These are phyloP conservation scores for Sinosuthora webbiana DNA, from an alignment of 2,113 vertebrate species.

Conservation along the genomic window DNA sequence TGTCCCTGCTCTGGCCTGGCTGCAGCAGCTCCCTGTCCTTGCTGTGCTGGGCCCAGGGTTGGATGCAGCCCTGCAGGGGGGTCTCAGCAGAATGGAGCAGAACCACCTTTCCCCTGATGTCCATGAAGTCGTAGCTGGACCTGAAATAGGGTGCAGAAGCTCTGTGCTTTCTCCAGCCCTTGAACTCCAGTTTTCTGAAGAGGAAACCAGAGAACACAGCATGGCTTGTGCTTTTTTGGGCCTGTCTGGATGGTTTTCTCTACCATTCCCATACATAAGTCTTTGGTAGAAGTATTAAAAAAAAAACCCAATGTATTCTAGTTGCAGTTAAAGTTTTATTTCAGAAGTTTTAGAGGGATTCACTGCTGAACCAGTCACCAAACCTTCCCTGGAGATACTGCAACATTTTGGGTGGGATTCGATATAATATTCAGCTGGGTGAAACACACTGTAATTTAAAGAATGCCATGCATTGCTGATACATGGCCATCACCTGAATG, in stretches of 20 bases:
- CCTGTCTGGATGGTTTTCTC: neutral
- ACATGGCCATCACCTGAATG: neutral
- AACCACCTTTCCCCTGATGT: neutral
- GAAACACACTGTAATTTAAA: neutral
- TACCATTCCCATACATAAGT: neutral
- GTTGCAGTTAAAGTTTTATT: neutral
- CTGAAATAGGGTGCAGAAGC: neutral
- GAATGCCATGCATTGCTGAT: neutral
- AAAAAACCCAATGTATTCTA: neutral
- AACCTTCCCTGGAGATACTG: neutral
- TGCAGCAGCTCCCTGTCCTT: neutral
- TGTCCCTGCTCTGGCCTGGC: neutral
- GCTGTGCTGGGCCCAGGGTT: neutral
- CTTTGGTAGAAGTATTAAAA: neutral
- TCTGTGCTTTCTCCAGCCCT: neutral
- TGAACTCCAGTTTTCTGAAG: neutral
- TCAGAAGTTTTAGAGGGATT: neutral
- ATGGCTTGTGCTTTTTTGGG: neutral
- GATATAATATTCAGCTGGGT: neutral
- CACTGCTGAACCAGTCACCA: neutral
- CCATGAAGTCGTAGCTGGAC: neutral
- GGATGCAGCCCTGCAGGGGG: neutral
- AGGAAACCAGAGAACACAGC: neutral
- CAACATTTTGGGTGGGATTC: neutral
- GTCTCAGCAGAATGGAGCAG: accelerated